Conservation (phyloP, 2,888 invertebrate genomes). For the Atrina japonica region DNA sequence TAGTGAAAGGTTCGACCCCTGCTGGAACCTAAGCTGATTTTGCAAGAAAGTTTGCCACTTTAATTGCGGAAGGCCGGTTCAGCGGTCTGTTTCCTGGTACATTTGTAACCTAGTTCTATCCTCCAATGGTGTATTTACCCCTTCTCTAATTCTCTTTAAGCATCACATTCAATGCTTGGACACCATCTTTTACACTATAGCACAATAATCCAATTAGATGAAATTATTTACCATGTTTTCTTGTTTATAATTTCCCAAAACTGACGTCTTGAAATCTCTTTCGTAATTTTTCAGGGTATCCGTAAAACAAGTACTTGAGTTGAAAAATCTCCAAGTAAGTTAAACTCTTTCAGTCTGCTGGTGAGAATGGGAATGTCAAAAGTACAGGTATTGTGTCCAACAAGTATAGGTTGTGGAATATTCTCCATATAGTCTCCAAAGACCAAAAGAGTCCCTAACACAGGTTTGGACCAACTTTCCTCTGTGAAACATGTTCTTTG, state of each 20-base stretch:
- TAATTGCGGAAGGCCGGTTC: too few species aligned
- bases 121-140: too few species aligned
- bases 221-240: conserved; percentile 8
- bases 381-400: conserved; percentile 21
- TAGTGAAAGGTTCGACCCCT: too few species aligned
- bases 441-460: too few species aligned
- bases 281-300: conserved; percentile 26
- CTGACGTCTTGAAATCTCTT: conserved; percentile 17
- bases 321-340: conserved; percentile 16
- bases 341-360: conserved; percentile 11
- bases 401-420: conserved; percentile 12
- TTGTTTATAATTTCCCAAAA: conserved; percentile 12
- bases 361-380: conserved; percentile 12
- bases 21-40: too few species aligned
- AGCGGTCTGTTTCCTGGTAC: too few species aligned
- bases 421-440: too few species aligned
- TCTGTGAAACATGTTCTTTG: conserved; percentile 16
- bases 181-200: too few species aligned
- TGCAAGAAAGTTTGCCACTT: too few species aligned
- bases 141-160: too few species aligned
- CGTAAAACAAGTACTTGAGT: conserved; percentile 18
- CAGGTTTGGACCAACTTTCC: not conserved
- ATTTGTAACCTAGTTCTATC: too few species aligned
- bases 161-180: too few species aligned
- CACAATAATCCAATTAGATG: conserved; percentile 6